Base-by-base conservation (phyloP, 2,797 vertebrate species). In the Dicrostonyx torquatus region DNA sequence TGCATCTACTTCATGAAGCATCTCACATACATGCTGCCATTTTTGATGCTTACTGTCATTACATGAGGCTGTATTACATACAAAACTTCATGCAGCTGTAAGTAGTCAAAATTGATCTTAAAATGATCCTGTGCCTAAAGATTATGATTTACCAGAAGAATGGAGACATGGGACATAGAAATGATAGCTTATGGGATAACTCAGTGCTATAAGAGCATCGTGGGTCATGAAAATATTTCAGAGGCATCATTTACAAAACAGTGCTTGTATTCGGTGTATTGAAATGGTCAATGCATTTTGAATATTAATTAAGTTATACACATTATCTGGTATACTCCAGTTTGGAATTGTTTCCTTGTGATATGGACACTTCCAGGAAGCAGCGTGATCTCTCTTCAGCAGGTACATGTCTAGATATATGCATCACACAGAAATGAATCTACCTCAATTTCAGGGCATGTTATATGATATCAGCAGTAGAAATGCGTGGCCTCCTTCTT, bases 81-180 rank as follows among this genome's bases (percentile, higher is more conserved):
- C 3, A 75, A 6, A 85, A 91, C n/a, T 94, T 94, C 50, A 92
- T 87, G 55, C n/a, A 92, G 15, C 29, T 94, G 43, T 77, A 92
- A 92, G 34, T 48, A 60, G 55, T 85, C 77, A 94, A 90, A 94
- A 48, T 20, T 93, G 53, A 85, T 94, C 83, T 90, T 50, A 77
- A 90, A 87, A 94, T 68, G 87, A 93, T 83, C 15, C n/a, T 80
- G 40, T 7, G 50, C 26, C 75, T 93, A 22, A 95, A 91, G 3
- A 53, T 24, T 50, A 14, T 1, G 40, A 50, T 55, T 87, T 64
- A 64, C 87, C 89, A 68, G 29, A 50, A 95, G 6, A 20, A 95
- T 91, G 29, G 24, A 48, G 9, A 89, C 1, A 77, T 13, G 15
- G 53, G 62, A 89, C 14, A 1, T 34, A 73, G 29, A 17, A 87